Evolutionary conservation across 2,888 invertebrate genomes (phyloP).

Genomic region (Xanthia icteritia): DNA sequence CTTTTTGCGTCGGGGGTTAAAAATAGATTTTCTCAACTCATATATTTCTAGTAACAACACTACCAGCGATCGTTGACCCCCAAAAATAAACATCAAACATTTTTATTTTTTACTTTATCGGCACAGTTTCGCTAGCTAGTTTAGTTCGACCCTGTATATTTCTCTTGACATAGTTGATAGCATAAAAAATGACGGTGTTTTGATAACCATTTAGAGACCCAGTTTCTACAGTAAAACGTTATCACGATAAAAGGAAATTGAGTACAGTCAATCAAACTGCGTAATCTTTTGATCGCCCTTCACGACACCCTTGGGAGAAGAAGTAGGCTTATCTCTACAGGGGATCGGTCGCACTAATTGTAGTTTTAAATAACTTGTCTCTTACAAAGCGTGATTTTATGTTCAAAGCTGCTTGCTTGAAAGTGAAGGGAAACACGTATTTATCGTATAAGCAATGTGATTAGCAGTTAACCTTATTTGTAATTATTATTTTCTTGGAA

Average conservation of each 20-base stretch:
- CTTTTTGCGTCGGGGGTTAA: too few species aligned
- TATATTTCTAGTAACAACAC: too few species aligned
- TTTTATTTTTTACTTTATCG: too few species aligned
- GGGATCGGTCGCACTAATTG: slow-evolving; percentile 47
- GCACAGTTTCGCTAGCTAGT: too few species aligned
- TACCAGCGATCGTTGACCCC: too few species aligned
- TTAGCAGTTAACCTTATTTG: slow-evolving; percentile 21
- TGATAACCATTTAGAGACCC: slow-evolving; percentile 13
- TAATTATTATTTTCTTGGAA: neutral
- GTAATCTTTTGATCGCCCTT: slow-evolving; percentile 54
- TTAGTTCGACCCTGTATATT: too few species aligned
- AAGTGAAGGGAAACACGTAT: slow-evolving; percentile 30
- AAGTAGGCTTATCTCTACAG: slow-evolving; percentile 28
- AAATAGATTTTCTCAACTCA: too few species aligned
- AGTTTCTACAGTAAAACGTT: slow-evolving; percentile 22
- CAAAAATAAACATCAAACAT: too few species aligned
- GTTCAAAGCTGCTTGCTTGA: neutral
- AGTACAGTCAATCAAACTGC: slow-evolving; percentile 38
- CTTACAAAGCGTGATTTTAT: slow-evolving; percentile 16
- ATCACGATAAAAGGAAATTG: slow-evolving; percentile 26
- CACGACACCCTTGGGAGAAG: slow-evolving; percentile 28
- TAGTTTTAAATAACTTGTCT: slow-evolving; percentile 49
- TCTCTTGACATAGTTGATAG: neutral
- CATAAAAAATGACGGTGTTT: neutral
- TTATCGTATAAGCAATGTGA: neutral